Evolutionary conservation across 2,797 vertebrate genomes (phyloP).

Genomic region (Phaenicophaeus curvirostris): DNA sequence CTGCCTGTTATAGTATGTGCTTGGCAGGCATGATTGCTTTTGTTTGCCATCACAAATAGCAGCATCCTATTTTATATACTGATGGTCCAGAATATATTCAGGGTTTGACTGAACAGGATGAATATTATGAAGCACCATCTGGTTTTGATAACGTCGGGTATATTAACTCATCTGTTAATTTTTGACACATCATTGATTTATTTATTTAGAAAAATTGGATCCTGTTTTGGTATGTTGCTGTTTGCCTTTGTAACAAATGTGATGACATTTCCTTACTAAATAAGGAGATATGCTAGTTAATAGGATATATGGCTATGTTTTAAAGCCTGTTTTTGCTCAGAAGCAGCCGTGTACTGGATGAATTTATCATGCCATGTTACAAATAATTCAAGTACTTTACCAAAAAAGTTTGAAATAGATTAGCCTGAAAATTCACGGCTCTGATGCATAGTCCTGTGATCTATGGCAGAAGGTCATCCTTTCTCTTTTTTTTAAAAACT

Average conservation of each 20-base stretch:
- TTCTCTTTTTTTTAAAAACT: conserved; percentile 14
- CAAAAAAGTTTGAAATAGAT: conserved; percentile 51
- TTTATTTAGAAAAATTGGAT: conserved; percentile 81
- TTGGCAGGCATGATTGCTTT: conserved; percentile 88
- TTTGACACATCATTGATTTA: conserved; percentile 83
- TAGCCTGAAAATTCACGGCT: conserved; percentile 1
- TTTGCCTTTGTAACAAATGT: conserved; percentile 75
- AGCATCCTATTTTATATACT: conserved; percentile 84
- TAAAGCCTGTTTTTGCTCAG: conserved; percentile 35
- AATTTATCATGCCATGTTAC: conserved; percentile 31
- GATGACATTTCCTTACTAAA: conserved; percentile 71
- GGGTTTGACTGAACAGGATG: conserved; percentile 81
- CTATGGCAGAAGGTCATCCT: neutral
- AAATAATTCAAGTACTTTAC: conserved; percentile 38
- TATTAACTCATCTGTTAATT: conserved; percentile 83
- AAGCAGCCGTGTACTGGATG: neutral
- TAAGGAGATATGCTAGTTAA: conserved; percentile 38
- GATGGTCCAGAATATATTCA: conserved; percentile 83
- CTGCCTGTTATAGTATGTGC: conserved; percentile 85
- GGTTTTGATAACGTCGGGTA: conserved; percentile 76
- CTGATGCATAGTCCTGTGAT: neutral
- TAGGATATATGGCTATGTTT: conserved; percentile 60
- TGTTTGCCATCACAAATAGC: conserved; percentile 87
- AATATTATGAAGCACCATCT: conserved; percentile 79
- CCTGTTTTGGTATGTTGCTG: conserved; percentile 77